Base-by-base conservation (phyloP, 1,140 invertebrate genomes). In the Zaprionus camerounensis region DNA sequence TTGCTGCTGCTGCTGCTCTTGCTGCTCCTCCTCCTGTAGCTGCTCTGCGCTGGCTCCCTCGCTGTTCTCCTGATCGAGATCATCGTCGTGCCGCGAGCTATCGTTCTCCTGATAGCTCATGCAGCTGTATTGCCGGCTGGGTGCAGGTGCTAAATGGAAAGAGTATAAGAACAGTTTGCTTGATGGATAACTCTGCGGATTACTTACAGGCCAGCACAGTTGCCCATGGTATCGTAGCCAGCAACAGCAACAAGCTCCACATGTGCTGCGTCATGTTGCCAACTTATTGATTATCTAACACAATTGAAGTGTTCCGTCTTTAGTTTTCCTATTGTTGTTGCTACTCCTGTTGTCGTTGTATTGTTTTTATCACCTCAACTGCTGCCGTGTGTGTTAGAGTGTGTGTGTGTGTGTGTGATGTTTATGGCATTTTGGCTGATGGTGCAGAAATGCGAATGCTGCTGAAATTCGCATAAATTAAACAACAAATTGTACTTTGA, bases 91-190 rank as follows among this genome's bases (percentile, higher is more conserved):
- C 24, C 82, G 66, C 12, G 76, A 67, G 26, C 76, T 82, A 56
- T 92, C 91, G 17, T 87, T 84, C 65, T 92, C 91, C 82, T 78
- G 78, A 61, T 67, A 92, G 64, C 91, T 92, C 75, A 92, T 92
- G 56, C 91, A 92, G 63, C 79, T 88, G 6, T 91, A 87, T 15
- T 91, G 86, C 6, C 77, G 71, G 58, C 63, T 83, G 2, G 78
- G 79, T 11, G 82, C 91, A 53, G 75, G 84, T 22, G 84, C 84
- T 77, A 51, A 55, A 12, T 2, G 9, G 11, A 46, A 9, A 7
- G 11, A 28, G 28, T 11, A 22, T 36, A 17, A 4, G 6, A 51
- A 46, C 41, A 57, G 15, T 12, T 24, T 31, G 9, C 3, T n/a
- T 26, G 24, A 2, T 38, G 24, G 28, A 20, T 46, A 24, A 38